Percentiles rank a stretch among this genome's conserved stretches.
Conservation (phyloP, 2,797 vertebrate genomes). For the Sebastes iracundus region DNA sequence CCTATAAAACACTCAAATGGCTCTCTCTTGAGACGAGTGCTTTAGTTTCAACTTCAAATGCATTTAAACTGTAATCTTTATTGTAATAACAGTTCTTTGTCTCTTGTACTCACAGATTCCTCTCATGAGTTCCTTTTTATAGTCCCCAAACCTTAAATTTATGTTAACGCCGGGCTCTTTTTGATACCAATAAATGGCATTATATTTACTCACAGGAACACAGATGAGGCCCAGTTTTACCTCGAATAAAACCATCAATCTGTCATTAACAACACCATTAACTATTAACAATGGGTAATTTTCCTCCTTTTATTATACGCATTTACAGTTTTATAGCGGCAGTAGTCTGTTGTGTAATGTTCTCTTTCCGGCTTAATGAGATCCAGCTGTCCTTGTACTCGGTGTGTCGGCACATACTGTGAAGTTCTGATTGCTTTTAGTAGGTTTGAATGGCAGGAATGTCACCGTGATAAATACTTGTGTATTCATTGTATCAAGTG, state of each 20-base stretch:
- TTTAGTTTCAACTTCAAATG: neutral
- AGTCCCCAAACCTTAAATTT: neutral
- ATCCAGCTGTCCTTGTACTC: constrained; percentile 15
- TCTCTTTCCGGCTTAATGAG: neutral
- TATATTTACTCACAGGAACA: neutral
- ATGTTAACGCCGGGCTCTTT: neutral
- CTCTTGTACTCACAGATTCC: neutral
- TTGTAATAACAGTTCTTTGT: neutral
- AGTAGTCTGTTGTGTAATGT: neutral
- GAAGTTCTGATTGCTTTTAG: constrained; percentile 7
- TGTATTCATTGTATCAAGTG: neutral
- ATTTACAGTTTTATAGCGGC: neutral
- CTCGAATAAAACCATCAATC: constrained; percentile 3
- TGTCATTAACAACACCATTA: constrained; percentile 22
- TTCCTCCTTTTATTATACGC: neutral
- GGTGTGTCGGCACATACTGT: constrained; percentile 1
- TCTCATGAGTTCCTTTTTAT: neutral
- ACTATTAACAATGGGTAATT: neutral
- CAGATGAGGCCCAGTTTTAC: neutral
- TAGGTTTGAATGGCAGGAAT: constrained; percentile 25
- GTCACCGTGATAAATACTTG: constrained; percentile 7
- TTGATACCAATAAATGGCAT: neutral
- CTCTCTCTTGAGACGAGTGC: neutral
- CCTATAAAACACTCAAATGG: neutral
- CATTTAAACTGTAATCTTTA: neutral